Base-by-base conservation (phyloP, 2,797 vertebrate species). In the Clamator glandarius region DNA sequence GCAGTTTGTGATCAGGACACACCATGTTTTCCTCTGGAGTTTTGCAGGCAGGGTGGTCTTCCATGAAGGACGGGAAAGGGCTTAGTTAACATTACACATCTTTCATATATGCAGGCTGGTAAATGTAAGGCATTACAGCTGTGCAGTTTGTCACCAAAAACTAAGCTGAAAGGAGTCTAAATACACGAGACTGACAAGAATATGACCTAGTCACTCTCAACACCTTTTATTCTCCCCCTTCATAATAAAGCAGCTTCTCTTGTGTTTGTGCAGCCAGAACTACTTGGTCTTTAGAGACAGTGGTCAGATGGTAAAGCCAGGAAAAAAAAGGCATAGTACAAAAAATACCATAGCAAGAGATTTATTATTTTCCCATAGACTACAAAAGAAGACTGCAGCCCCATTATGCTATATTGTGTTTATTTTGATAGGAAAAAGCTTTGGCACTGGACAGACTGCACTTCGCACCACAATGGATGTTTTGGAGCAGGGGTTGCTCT, bases 31-130 rank as follows among this genome's bases (percentile, higher is more conserved):
- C 77, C 95, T 87, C 95, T 81, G 90, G 93, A 96, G 57, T 64
- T 94, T 78, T 96, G 93, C 97, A 97, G 95, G 74, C 96, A 96
- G 97, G 97, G 97, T 97, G 97, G 97, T 97, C 97, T 93, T 97
- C 86, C 86, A 95, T 59, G 82, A 92, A 93, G 94, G 95, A 97
- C 29, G 21, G 95, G 88, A 97, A 94, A 89, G 84, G 90, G 91
- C 73, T 97, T 94, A 95, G 96, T 95, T 97, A 97, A 96, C 95
- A 97, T 97, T 97, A 97, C 93, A 97, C 97, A 97, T 96, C 92
- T 94, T 93, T 97, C 96, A 92, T 97, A 81, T 57, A 95, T 95
- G 95, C 94, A 96, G 96, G 95, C 97, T 96, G 97, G 97, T 96
- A 96, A 97, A 95, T 93, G 95, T 96, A 97, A 97, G 94, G 86